These are phyloP conservation scores for Ailurus styani DNA, from an alignment of 2,113 vertebrate species.

Conservation along the genomic window DNA sequence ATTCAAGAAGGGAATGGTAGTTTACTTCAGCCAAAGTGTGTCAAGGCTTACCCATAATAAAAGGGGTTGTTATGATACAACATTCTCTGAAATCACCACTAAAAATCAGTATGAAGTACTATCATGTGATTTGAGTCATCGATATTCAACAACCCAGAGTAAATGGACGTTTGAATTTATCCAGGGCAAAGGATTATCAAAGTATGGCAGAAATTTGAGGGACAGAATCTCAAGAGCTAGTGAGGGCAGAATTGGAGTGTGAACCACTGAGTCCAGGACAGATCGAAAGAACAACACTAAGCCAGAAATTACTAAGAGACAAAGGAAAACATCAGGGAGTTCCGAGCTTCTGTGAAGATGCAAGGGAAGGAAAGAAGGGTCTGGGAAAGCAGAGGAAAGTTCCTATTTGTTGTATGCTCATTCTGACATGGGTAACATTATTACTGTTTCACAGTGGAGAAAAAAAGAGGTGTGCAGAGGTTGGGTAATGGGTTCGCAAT, in stretches of 20 bases:
- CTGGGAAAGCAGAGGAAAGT: not conserved
- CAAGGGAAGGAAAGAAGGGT: not conserved
- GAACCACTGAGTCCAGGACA: not conserved
- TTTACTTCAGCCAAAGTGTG: not conserved
- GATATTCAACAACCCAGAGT: not conserved
- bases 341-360: not conserved
- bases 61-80: not conserved
- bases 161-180: not conserved
- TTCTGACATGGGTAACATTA: not conserved
- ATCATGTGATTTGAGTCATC: not conserved
- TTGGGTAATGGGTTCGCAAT: not conserved
- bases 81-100: not conserved
- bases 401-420: not conserved
- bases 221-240: not conserved
- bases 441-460: not conserved
- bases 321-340: not conserved
- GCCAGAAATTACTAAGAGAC: not conserved
- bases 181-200: not conserved
- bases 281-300: not conserved
- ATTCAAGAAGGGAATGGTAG: not conserved
- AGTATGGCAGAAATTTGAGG: not conserved
- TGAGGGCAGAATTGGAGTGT: not conserved
- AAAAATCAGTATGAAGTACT: not conserved
- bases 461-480: not conserved
- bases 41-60: not conserved